Conservation (phyloP, 2,797 vertebrate species). For the Mareca penelope region DNA sequence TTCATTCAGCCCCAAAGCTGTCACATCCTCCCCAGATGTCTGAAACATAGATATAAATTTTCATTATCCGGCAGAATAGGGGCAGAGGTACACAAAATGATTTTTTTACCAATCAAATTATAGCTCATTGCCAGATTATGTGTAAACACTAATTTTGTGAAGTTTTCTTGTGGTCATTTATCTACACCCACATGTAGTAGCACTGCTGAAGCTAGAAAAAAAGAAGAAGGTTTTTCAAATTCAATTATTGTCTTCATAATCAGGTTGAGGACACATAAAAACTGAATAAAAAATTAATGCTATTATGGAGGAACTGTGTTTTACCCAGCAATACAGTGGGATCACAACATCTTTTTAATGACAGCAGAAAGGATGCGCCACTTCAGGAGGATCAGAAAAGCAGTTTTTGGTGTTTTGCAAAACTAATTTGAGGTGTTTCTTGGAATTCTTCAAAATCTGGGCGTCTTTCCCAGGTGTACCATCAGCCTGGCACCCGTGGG, state of each 20-base stretch:
- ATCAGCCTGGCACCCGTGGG: background rate
- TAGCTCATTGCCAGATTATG: slow-evolving; percentile 83
- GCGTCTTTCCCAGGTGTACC: background rate
- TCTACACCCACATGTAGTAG: slow-evolving; percentile 77
- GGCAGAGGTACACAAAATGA: slow-evolving; percentile 87
- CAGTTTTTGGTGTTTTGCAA: background rate
- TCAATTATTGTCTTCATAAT: slow-evolving; percentile 81
- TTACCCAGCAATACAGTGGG: slow-evolving; percentile 62
- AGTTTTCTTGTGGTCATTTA: slow-evolving; percentile 86
- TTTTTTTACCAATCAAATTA: slow-evolving; percentile 89
- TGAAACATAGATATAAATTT: slow-evolving; percentile 88
- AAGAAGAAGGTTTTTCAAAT: slow-evolving; percentile 77
- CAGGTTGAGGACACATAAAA: slow-evolving; percentile 74
- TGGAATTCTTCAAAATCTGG: background rate
- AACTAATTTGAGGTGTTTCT: background rate
- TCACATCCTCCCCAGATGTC: slow-evolving; percentile 87
- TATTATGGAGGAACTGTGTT: slow-evolving; percentile 73
- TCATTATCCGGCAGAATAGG: slow-evolving; percentile 86
- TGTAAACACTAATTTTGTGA: slow-evolving; percentile 87
- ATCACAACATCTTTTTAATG: slow-evolving; percentile 48
- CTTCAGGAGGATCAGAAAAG: slow-evolving; percentile 11
- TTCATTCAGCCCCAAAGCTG: slow-evolving; percentile 88
- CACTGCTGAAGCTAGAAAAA: slow-evolving; percentile 75
- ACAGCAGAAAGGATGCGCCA: slow-evolving; percentile 62
- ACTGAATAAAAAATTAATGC: slow-evolving; percentile 78